These are phyloP conservation scores for Drosophila pectinifera DNA, from an alignment of 1,140 invertebrate species.

Conservation along the genomic window DNA sequence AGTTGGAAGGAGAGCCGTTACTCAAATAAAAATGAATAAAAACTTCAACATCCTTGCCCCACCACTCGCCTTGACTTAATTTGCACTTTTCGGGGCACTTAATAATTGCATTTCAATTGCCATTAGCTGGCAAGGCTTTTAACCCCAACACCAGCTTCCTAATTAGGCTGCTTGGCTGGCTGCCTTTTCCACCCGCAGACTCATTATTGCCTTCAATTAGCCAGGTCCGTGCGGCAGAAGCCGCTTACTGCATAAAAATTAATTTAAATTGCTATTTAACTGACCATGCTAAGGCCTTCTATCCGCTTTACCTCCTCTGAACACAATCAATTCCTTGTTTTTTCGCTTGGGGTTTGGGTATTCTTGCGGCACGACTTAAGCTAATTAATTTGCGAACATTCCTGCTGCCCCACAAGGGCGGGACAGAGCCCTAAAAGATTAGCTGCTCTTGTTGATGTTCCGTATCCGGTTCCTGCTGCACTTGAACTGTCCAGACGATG, in stretches of 20 bases:
- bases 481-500: constrained; percentile 16
- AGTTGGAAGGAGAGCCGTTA: not conserved
- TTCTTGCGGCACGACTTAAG: not conserved
- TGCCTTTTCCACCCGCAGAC: constrained; percentile 42
- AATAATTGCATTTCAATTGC: constrained; percentile 71
- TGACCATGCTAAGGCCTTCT: constrained; percentile 58
- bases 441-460: constrained; percentile 11
- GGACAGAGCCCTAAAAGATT: not conserved
- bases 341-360: not conserved
- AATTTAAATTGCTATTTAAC: constrained; percentile 82
- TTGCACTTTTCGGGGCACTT: constrained; percentile 41
- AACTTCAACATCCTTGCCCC: constrained; percentile 13
- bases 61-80: constrained; percentile 28
- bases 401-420: constrained; percentile 6
- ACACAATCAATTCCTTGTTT: constrained; percentile 23
- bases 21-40: constrained; percentile 33
- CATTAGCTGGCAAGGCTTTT: constrained; percentile 45
- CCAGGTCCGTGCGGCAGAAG: constrained; percentile 22
- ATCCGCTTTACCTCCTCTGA: constrained; percentile 10
- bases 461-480: constrained; percentile 24
- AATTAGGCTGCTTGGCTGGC: constrained; percentile 59
- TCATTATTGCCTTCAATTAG: constrained; percentile 69
- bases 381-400: constrained; percentile 51
- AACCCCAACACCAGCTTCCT: constrained; percentile 12
- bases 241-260: constrained; percentile 76